Evolutionary conservation across 2,797 vertebrate species (phyloP), one percentile per base, ranked within the genome.

Genomic region (Alcedo atthis): DNA sequence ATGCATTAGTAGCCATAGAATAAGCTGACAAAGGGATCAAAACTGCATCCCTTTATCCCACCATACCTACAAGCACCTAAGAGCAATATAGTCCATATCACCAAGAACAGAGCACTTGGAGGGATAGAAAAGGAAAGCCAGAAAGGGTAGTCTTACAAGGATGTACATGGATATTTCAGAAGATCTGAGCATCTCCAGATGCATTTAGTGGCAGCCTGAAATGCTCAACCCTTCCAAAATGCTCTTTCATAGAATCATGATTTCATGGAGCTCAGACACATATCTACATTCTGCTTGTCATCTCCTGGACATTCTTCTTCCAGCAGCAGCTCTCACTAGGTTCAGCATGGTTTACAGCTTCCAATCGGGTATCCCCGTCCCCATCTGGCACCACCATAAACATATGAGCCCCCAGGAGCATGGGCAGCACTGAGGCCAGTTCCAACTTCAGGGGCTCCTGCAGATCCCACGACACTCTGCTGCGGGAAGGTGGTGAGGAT

Each of bases 401-500:
- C 93, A 0, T 48, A 57, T 1, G 86, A 92, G 8, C 15, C 68
- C 10, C 95, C 94, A 12, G 93, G 94, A 64, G 43, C 35, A 3
- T 12, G 24, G 53, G 61, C 78, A 46, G 45, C 61, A 1, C 63
- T 33, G 0, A 86, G 57, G 16, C 4, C 88, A 0, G 48, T 20
- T 12, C 12, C 84, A 1, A 87, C 57, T 32, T 85, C 88, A 3
- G 95, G 94, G 12, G 30, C 37, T 46, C 95, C 95, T 0, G 6
- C 42, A 1, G 95, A 95, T 13, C 94, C 94, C 86, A 95, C 90
- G 3, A 20, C 1, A 14, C 93, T 96, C 70, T 96, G 92, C 84
- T 95, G 94, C 0, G 94, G 92, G 79, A 93, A 96, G 54, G 94
- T 94, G 93, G 53, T 95, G 68, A 96, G 93, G 81, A 96, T 95